Conservation (phyloP, 1,140 invertebrate species). For the Stenopsyche tienmushanensis region DNA sequence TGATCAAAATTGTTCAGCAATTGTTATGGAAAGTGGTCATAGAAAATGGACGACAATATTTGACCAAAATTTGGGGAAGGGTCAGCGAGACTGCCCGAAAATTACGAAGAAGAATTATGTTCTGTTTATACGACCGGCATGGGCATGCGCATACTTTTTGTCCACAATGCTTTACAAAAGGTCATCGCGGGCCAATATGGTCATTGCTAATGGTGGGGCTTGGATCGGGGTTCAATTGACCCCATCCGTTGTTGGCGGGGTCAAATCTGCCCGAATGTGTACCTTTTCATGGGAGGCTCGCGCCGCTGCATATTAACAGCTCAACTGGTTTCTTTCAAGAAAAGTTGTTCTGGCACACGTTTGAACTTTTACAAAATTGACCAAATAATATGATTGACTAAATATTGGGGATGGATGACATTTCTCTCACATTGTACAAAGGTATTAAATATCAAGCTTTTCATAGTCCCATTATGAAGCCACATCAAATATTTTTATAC, state of each 20-base stretch:
- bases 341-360: not conserved
- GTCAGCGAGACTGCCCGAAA: conserved; percentile 6
- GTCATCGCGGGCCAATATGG: conserved; percentile 30
- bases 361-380: not conserved
- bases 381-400: not conserved
- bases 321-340: not conserved
- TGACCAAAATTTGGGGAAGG: conserved; percentile 39
- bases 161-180: conserved; percentile 21
- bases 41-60: conserved; percentile 37
- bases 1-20: no score
- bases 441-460: no score
- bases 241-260: conserved; percentile 9
- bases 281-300: not conserved
- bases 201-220: conserved; percentile 32
- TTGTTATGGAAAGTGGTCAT: no score
- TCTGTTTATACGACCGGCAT: conserved; percentile 36
- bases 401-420: not conserved
- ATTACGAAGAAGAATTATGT: conserved; percentile 36
- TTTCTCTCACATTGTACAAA: no score
- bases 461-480: no score
- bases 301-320: conserved; percentile 1
- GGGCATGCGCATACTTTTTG: conserved; percentile 22
- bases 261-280: conserved; percentile 1
- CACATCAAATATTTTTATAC: no score
- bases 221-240: conserved; percentile 30